Base-by-base conservation (phyloP, 2,113 vertebrate genomes). In the Menura novaehollandiae region DNA sequence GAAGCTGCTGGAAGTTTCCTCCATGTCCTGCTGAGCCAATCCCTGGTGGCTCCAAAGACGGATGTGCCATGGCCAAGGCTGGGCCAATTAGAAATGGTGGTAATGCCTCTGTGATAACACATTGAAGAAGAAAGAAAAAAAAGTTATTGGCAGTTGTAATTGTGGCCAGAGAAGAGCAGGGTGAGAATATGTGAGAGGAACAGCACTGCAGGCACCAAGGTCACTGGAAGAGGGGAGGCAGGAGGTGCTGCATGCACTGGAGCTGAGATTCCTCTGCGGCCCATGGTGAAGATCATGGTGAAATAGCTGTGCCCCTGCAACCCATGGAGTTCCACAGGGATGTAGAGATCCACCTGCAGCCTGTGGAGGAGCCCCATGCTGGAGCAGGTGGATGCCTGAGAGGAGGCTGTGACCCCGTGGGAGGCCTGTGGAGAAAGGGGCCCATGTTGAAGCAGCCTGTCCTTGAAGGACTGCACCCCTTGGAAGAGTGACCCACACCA, bases 11-110 rank as follows among this genome's bases (percentile, higher is more conserved):
- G 62, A 66, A 51, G 26, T 52, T 51, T 59, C 17, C 17, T 51
- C 11, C 3, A 1, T 43, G 20, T 67, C 32, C 1, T 0, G 13
- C 16, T 32, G 21, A 67, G 16, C 44, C 20, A 43, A 4, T 51
- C 24, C 43, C 16, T 12, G 35, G 17, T 32, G 17, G 35, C 44
- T 43, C 26, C 27, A 28, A 49, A 67, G 44, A 86, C 51, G 32
- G 8, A 26, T 0, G 0, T 51, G 32, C 3, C 11, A 6, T 49
- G 71, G 35, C 52, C 52, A 43, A 26, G 32, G 32, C 26, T 43
- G 20, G 35, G 44, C 4, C 26, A 32, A 15, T 17, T 32, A 67
- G 52, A 67, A 59, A 21, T 43, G 13, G 26, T 76, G 32, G 13
- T 58, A 67, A 51, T 35, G 32, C 6, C 20, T 67, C 43, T 51